These are phyloP conservation scores for Quiscalus mexicanus DNA, from an alignment of 2,113 vertebrate genomes.

Conservation along the genomic window DNA sequence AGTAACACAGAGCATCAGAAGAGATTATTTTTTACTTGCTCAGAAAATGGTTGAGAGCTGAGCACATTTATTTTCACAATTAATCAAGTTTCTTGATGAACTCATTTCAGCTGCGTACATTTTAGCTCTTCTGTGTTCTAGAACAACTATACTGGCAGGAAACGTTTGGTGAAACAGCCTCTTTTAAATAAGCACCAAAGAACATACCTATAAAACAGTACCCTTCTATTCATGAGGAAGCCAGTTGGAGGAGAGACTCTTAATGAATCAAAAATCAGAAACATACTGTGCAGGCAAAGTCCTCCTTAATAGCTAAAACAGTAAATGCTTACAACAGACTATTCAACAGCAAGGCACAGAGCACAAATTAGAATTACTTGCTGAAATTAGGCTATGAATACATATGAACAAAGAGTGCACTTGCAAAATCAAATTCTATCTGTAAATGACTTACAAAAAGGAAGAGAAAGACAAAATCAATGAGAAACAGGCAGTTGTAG, in stretches of 20 bases:
- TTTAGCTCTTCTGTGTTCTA: not conserved
- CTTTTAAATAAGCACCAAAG: not conserved
- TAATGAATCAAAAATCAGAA: not conserved
- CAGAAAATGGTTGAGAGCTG: not conserved
- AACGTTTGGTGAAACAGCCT: not conserved
- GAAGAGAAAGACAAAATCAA: not conserved
- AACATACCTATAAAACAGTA: not conserved
- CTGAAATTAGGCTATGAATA: conserved; percentile 6
- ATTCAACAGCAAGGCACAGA: not conserved
- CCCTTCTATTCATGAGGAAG: not conserved
- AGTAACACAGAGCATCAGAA: not conserved
- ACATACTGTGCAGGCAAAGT: not conserved
- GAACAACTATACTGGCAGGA: not conserved
- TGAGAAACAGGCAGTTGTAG: not conserved
- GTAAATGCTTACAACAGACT: not conserved
- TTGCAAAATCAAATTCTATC: conserved; percentile 5
- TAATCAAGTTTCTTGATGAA: not conserved
- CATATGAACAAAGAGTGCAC: not conserved
- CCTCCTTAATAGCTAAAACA: not conserved
- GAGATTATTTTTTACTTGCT: not conserved
- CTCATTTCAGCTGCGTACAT: not conserved
- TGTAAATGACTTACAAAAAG: not conserved
- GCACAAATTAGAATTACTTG: not conserved
- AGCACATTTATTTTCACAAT: not conserved
- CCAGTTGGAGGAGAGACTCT: not conserved